Conservation (phyloP, 2,797 vertebrate species). For the Eidolon dupreanum region DNA sequence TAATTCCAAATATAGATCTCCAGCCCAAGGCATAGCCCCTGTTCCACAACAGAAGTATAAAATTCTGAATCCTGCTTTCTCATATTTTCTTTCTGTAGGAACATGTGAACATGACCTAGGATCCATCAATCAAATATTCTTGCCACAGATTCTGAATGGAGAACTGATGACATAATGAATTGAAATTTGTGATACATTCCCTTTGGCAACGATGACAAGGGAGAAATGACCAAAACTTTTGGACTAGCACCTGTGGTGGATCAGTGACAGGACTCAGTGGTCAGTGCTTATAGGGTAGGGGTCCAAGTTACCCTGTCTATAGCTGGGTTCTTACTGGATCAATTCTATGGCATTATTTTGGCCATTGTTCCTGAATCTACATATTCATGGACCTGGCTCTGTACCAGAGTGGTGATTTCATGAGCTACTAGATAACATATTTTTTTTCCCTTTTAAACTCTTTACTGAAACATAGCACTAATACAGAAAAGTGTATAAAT, state of each 20-base stretch:
- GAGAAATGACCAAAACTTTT: background rate
- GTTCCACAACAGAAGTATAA: background rate
- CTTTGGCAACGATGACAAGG: background rate
- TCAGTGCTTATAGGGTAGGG: background rate
- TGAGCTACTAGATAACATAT: background rate
- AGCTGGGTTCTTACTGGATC: background rate
- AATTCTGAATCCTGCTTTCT: background rate
- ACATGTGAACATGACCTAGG: background rate
- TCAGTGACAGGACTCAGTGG: background rate
- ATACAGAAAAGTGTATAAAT: background rate
- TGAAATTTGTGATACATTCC: background rate
- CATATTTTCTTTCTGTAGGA: background rate
- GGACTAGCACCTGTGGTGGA: background rate
- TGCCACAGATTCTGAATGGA: background rate
- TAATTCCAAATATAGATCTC: background rate
- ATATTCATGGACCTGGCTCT: background rate
- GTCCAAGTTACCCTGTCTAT: background rate
- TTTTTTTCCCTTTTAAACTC: background rate
- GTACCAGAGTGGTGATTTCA: background rate
- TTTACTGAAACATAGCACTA: background rate
- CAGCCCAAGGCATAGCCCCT: background rate
- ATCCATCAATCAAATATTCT: background rate
- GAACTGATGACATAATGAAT: background rate
- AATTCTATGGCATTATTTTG: background rate
- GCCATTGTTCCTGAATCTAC: background rate